Base-by-base conservation (phyloP, 23 tunicate genomes). In the Styela plicata region DNA sequence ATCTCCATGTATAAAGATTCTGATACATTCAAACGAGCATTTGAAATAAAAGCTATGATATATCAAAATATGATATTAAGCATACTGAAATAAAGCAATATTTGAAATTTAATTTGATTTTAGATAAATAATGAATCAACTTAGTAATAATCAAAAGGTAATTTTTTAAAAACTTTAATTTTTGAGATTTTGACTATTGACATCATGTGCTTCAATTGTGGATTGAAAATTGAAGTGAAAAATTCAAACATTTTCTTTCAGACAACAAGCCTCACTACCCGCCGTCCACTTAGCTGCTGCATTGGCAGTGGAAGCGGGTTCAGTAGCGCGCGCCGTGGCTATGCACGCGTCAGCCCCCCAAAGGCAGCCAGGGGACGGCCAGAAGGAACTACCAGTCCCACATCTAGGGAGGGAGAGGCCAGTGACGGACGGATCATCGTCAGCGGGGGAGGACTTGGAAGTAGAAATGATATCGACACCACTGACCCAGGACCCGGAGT, bases 261-360 rank as follows among this genome's bases (percentile, higher is more conserved):
- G 97, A 74, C 97, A 86, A 76, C 70, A 82, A 34, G 97, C 88
- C 33, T 73, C 88, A 62, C 77, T 69, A 67, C 97, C 97, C 37
- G 78, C 83, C 69, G 92, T 92, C 83, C 97, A 92, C 84, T 79
- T 92, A 63, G 91, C 97, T 73, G 97, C 97, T 32, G 89, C 97
- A 25, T 84, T 92, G 85, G 97, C 97, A 61, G 97, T 90, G 52
- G 97, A 92, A 69, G 97, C 97, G 78, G 97, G 97, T 22, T 66
- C 97, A 31, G 97, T 92, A 68, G 97, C 97, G n/a, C 82, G 97
- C 19, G 92, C 92, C 25, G 97, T 92, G 22, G 85, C 85, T 28
- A 82, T 82, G 85, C 1, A 82, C 80, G 97, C 97, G 31, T 75
- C 81, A 53, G 64, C 0, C 64, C 78, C 37, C 37, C 78, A 34